These are phyloP conservation scores for Diplosoma virens DNA, from an alignment of 23 tunicate species.

Conservation along the genomic window DNA sequence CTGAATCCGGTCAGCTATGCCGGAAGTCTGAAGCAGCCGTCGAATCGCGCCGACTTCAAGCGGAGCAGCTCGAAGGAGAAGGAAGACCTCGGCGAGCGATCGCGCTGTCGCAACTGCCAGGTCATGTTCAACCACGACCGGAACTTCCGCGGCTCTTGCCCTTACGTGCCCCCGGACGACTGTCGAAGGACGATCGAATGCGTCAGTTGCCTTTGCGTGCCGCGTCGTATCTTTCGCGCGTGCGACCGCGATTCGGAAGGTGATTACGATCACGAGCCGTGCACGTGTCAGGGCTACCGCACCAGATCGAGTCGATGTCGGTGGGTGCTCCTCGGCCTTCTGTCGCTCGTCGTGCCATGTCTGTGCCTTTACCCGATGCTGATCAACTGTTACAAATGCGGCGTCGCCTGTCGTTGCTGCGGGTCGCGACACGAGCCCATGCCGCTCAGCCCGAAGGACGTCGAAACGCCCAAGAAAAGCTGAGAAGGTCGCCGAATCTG, in stretches of 20 bases:
- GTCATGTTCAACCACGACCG: constrained; percentile 70
- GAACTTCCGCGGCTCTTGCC: constrained; percentile 83
- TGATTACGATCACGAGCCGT: constrained; percentile 49
- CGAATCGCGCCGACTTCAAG: background rate
- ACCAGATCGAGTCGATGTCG: constrained; percentile 27
- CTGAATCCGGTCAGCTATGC: background rate
- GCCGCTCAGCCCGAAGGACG: too few relatives aligned
- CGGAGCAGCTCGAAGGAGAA: background rate
- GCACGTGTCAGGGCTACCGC: constrained; percentile 26
- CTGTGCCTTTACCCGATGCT: constrained; percentile 76
- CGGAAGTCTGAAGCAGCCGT: background rate
- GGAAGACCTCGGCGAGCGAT: constrained; percentile 82
- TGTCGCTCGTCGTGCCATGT: constrained; percentile 70
- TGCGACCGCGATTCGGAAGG: constrained; percentile 65
- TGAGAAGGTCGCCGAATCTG: too few relatives aligned
- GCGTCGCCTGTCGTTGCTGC: constrained; percentile 66
- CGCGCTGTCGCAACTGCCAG: constrained; percentile 75
- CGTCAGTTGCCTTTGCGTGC: constrained; percentile 48
- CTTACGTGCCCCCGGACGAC: constrained; percentile 62
- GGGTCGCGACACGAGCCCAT: constrained; percentile 76
- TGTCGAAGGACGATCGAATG: constrained; percentile 25
- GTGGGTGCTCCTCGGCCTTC: constrained; percentile 53
- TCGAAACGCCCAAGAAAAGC: too few relatives aligned
- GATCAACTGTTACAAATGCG: constrained; percentile 59
- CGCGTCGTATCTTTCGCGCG: constrained; percentile 25